Evolutionary conservation across 2,888 invertebrate genomes (phyloP).

Genomic region (Synanthedon andrenaeformis): DNA sequence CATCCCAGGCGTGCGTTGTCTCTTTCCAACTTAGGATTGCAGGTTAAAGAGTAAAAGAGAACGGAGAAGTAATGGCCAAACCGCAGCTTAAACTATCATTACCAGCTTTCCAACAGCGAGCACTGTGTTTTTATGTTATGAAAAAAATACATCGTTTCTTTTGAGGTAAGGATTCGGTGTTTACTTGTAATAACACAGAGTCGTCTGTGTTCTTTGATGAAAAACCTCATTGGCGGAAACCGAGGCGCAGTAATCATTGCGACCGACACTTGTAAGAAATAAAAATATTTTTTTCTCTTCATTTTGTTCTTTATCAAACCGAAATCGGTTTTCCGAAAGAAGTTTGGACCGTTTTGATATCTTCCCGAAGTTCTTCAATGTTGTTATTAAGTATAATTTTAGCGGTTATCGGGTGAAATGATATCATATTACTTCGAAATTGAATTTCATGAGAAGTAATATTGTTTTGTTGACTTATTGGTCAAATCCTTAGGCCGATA

Average conservation of each 20-base stretch:
- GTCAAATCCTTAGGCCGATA: too few species aligned
- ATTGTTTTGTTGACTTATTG: too few species aligned
- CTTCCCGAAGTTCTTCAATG: constrained; percentile 1
- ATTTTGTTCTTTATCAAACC: constrained; percentile 27
- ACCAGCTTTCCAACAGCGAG: constrained; percentile 46
- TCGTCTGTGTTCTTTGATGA: neutral
- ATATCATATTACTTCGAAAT: neutral
- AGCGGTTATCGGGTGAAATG: constrained; percentile 12
- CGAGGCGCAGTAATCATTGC: constrained; percentile 39
- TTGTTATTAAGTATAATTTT: constrained; percentile 27
- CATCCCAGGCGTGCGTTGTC: constrained; percentile 44
- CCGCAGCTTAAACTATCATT: constrained; percentile 61
- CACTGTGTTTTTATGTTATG: neutral
- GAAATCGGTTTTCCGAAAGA: constrained; percentile 47
- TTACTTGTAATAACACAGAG: neutral
- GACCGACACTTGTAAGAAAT: constrained; percentile 54
- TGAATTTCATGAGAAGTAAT: too few species aligned
- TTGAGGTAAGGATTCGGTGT: neutral
- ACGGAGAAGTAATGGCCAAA: constrained; percentile 55
- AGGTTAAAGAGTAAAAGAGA: constrained; percentile 45
- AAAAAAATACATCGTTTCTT: neutral
- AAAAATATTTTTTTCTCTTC: constrained; percentile 37
- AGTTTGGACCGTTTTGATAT: constrained; percentile 26
- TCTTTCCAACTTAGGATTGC: constrained; percentile 44
- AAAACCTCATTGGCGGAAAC: constrained; percentile 39